Percentiles rank a stretch among this genome's conserved stretches.
phyloP scores from a whole-genome alignment of 2,797 vertebrate species.

The Nannoperca obscura region DNA sequence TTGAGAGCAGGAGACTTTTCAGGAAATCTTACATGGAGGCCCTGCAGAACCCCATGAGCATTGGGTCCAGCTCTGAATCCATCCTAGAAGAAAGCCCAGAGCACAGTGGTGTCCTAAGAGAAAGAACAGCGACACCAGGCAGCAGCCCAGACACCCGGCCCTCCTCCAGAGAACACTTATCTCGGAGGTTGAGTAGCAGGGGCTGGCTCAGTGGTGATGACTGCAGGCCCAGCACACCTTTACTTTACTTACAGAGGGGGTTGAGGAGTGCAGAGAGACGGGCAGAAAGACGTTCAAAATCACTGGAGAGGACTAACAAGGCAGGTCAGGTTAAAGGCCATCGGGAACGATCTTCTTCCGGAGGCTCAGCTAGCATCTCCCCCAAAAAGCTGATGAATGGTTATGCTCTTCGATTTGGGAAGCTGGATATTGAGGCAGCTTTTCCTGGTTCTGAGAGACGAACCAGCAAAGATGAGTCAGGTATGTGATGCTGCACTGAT shows the following conservation, averaged over 20 bases:
- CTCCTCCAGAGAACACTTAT: conserved; percentile 71
- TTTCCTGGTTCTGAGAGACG: conserved; percentile 76
- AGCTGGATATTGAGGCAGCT: conserved; percentile 79
- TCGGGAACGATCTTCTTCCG: conserved; percentile 81
- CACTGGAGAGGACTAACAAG: conserved; percentile 86
- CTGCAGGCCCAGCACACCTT: conserved; percentile 73
- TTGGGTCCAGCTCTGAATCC: conserved; percentile 90
- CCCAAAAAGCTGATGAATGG: conserved; percentile 86
- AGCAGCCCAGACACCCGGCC: conserved; percentile 69
- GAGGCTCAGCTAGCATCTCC: conserved; percentile 75
- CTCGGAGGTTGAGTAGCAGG: conserved; percentile 70
- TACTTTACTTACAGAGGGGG: conserved; percentile 78
- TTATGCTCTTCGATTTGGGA: conserved; percentile 80
- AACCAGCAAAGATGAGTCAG: conserved; percentile 83
- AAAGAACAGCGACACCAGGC: conserved; percentile 63
- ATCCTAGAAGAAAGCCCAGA: conserved; percentile 85
- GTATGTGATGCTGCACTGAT: conserved; percentile 65
- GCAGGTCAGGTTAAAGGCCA: conserved; percentile 81
- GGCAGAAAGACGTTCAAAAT: conserved; percentile 85
- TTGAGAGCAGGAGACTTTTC: conserved; percentile 87
- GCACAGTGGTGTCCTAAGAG: conserved; percentile 58
- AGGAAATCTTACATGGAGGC: conserved; percentile 93
- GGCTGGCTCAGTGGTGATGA: conserved; percentile 78
- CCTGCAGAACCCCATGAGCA: conserved; percentile 90
- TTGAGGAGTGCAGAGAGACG: conserved; percentile 70